A percentile compares a stretch with the other conserved stretches of the same genome.
These are phyloP conservation scores for Lycaena phlaeas DNA, from an alignment of 2,888 invertebrate genomes.

Conservation along the genomic window DNA sequence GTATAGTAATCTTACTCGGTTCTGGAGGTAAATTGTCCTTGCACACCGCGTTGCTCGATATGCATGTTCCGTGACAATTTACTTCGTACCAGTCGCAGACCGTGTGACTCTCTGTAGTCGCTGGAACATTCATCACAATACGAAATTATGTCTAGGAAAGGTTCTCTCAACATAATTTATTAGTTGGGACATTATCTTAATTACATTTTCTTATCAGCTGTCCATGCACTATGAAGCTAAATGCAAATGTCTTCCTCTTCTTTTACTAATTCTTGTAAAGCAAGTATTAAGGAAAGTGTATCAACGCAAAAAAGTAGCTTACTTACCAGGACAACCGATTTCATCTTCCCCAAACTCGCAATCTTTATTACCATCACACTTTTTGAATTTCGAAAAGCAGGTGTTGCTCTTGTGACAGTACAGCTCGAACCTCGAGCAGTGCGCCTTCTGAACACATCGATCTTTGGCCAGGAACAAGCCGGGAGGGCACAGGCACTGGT, in stretches of 20 bases:
- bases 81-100: slow-evolving; percentile 15
- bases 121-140: too few species aligned
- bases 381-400: slow-evolving; percentile 41
- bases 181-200: too few species aligned
- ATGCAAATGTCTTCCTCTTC: too few species aligned
- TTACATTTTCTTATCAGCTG: too few species aligned
- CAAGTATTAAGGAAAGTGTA: too few species aligned
- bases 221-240: too few species aligned
- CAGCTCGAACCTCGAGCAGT: slow-evolving; percentile 62
- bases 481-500: slow-evolving; percentile 77
- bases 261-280: too few species aligned
- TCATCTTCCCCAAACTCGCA: slow-evolving; percentile 74
- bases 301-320: too few species aligned
- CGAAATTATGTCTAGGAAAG: too few species aligned
- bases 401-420: slow-evolving; percentile 56
- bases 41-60: slow-evolving; percentile 14
- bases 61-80: slow-evolving; percentile 19
- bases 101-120: slow-evolving; percentile 11
- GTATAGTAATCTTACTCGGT: slow-evolving; percentile 17
- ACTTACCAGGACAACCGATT: slow-evolving; percentile 49
- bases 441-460: slow-evolving; percentile 67
- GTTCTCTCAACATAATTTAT: too few species aligned
- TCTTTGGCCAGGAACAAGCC: slow-evolving; percentile 68
- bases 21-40: slow-evolving; percentile 5
- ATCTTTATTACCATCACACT: slow-evolving; percentile 68